phyloP scores from a whole-genome alignment of 1,140 invertebrate species.

The Atta texana region DNA sequence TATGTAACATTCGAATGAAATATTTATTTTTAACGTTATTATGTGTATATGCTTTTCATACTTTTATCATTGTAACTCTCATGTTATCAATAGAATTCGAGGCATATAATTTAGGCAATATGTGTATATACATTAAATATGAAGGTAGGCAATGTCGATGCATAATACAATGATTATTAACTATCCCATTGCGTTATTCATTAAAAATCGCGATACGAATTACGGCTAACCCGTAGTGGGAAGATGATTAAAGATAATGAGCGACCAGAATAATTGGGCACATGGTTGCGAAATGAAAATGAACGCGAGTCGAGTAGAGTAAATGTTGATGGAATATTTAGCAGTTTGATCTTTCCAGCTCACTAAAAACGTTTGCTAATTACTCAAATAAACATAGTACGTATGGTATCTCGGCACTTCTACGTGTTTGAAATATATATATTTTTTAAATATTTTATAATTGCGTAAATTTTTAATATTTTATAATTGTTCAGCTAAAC shows the following conservation, averaged over 20 bases:
- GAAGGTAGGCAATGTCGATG: not conserved
- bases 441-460: too few relatives aligned
- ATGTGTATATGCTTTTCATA: not conserved
- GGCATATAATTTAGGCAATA: not conserved
- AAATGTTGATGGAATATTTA: conserved; percentile 49
- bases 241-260: conserved; percentile 55
- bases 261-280: conserved; percentile 30
- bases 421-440: not conserved
- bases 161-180: conserved; percentile 21
- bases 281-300: conserved; percentile 43
- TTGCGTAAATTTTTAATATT: not conserved
- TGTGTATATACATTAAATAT: not conserved
- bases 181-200: conserved; percentile 11
- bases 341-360: not conserved
- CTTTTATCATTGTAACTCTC: not conserved
- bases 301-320: not conserved
- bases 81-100: conserved; percentile 5
- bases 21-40: conserved; percentile 9
- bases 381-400: not conserved
- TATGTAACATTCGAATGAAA: not conserved
- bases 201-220: conserved; percentile 43
- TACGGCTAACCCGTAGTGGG: conserved; percentile 11
- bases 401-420: not conserved
- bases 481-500: not conserved
- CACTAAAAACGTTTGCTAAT: conserved; percentile 14